Evolutionary conservation across 2,888 invertebrate species (phyloP), one percentile per base, ranked within the genome.

Genomic region (Cheilosia pagana): DNA sequence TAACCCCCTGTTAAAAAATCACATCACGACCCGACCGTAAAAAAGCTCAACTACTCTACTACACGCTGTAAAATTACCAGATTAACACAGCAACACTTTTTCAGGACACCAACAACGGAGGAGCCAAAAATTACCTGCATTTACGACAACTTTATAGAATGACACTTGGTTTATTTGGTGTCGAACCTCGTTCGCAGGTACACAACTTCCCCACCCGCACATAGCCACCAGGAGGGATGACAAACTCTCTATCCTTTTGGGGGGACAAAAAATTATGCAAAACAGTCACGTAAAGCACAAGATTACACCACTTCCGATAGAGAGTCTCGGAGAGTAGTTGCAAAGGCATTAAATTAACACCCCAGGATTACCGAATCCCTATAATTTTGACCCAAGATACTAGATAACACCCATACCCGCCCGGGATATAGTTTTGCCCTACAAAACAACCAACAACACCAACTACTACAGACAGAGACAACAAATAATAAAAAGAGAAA

Each of bases 281-380:
- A 86, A 72, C 85, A 86, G 85, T 86, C 85, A 86, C 85, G 85
- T 86, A 86, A 81, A 68, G 70, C 76, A 59, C 67, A 81, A 76
- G 85, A 86, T 86, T 81, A 86, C 85, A 86, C 71, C 71, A 72
- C 71, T 86, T 81, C 81, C 81, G 76, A 81, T 72, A 68, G 75
- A 70, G 81, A 63, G 62, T 16, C 10, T 16, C 10, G 43, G 45
- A 67, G 67, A 76, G 76, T 76, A 79, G 81, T 81, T 81, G 76
- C 59, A 67, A 81, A 76, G 72, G 81, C 85, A 81, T 86, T 83
- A 78, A 83, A 83, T 78, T 86, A 86, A 86, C 85, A 28, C 48
- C 48, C 19, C 59, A 28, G 50, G n/a, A 86, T 86, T 85, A 85
- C 81, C 48, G 81, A 76, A 85, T 75, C 85, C 67, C 65, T 85